These are phyloP conservation scores for Peromyscus eremicus DNA, from an alignment of 2,797 vertebrate species.

Conservation along the genomic window DNA sequence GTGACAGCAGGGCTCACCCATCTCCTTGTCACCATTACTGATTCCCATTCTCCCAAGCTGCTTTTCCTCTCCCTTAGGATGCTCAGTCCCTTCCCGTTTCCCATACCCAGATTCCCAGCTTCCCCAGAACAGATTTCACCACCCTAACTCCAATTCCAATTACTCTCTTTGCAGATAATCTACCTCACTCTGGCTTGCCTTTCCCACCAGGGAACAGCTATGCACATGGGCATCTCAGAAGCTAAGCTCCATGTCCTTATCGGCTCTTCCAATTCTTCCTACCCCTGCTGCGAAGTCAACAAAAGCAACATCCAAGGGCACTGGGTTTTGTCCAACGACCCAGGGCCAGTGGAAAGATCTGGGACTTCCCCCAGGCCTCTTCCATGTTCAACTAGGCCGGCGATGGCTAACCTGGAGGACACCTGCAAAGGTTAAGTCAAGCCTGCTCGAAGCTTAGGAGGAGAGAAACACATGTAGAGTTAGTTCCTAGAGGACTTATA, in stretches of 20 bases:
- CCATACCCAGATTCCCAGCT: fast-evolving
- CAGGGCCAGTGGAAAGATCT: conserved; percentile 9
- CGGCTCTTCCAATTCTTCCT: neutral
- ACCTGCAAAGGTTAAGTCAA: conserved; percentile 33
- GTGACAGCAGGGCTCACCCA: neutral
- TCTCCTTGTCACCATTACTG: neutral
- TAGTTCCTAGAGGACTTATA: conserved; percentile 60
- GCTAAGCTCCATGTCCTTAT: neutral
- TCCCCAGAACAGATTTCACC: neutral
- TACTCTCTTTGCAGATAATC: neutral
- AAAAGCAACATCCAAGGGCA: neutral
- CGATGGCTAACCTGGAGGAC: neutral
- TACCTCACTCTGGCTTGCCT: neutral
- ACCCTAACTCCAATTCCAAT: neutral
- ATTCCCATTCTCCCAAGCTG: neutral
- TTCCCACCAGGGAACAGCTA: neutral
- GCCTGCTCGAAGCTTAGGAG: neutral
- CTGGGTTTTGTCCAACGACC: neutral
- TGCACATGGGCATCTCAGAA: neutral
- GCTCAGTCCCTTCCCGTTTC: neutral
- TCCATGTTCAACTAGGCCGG: conserved; percentile 33
- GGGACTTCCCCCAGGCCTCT: neutral
- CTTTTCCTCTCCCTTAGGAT: neutral
- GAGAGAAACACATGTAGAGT: conserved; percentile 28
- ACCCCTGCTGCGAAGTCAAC: neutral